Conservation (phyloP, 1,140 invertebrate genomes). For the Nephotettix cincticeps region DNA sequence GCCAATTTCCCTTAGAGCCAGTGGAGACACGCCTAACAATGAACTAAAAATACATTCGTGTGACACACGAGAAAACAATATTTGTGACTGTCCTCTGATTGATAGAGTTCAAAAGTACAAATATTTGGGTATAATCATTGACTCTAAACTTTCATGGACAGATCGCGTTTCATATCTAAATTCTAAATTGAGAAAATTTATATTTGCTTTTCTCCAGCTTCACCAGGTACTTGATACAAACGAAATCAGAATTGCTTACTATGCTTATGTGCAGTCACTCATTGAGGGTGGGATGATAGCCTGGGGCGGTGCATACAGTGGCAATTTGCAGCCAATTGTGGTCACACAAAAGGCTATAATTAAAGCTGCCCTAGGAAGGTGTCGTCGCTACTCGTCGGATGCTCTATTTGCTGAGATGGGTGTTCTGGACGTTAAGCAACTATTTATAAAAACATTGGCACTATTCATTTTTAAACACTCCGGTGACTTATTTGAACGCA, state of each 20-base stretch:
- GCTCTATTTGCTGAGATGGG: too few species aligned
- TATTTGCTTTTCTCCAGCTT: background rate
- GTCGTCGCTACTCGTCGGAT: too few species aligned
- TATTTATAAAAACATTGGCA: too few species aligned
- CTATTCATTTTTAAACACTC: too few species aligned
- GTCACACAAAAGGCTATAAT: background rate
- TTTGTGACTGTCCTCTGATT: background rate
- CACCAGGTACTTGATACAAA: background rate
- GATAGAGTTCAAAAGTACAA: background rate
- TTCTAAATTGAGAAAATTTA: background rate
- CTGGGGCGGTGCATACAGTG: background rate
- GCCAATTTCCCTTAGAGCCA: background rate
- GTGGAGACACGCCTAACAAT: too few species aligned
- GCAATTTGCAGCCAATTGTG: background rate
- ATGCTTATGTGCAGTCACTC: background rate
- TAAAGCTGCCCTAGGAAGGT: background rate
- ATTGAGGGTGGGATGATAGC: background rate
- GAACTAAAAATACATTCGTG: background rate
- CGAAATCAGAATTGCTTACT: background rate
- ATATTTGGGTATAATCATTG: background rate
- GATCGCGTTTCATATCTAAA: background rate
- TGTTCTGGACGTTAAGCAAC: background rate
- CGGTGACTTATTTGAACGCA: too few species aligned
- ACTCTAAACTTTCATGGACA: background rate
- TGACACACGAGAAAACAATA: background rate